Percentiles rank a stretch among this genome's conserved stretches.
phyloP scores from a whole-genome alignment of 2,797 vertebrate genomes.

The Protosalanx chinensis region DNA sequence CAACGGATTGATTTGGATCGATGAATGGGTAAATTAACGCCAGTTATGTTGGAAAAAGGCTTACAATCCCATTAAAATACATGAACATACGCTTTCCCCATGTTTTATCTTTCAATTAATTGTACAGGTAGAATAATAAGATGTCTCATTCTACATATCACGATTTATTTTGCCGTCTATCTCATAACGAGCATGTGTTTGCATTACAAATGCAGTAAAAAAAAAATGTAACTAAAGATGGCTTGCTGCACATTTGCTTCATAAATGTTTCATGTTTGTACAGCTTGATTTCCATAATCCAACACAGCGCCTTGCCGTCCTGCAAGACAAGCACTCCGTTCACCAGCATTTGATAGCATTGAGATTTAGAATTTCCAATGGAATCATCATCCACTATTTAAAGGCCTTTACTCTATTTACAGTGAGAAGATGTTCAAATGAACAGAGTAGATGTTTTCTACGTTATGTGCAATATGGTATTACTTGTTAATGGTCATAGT shows the following conservation, averaged over 20 bases:
- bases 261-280: neutral
- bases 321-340: conserved; percentile 25
- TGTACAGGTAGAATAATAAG: neutral
- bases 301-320: conserved; percentile 17
- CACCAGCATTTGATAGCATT: neutral
- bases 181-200: neutral
- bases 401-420: neutral
- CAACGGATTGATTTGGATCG: no score
- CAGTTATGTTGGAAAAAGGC: no score
- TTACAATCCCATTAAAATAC: neutral
- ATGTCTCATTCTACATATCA: neutral
- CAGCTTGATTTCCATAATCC: conserved; percentile 11
- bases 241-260: neutral
- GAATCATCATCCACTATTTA: conserved; percentile 5
- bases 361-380: neutral
- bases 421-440: neutral
- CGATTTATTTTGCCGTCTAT: neutral
- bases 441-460: neutral
- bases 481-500: no score
- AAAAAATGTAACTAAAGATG: neutral
- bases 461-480: no score
- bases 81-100: neutral
- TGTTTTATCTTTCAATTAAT: neutral
- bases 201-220: neutral
- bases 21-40: no score